Conservation (phyloP, 2,113 vertebrate species). For the Oreochromis tanganicae region DNA sequence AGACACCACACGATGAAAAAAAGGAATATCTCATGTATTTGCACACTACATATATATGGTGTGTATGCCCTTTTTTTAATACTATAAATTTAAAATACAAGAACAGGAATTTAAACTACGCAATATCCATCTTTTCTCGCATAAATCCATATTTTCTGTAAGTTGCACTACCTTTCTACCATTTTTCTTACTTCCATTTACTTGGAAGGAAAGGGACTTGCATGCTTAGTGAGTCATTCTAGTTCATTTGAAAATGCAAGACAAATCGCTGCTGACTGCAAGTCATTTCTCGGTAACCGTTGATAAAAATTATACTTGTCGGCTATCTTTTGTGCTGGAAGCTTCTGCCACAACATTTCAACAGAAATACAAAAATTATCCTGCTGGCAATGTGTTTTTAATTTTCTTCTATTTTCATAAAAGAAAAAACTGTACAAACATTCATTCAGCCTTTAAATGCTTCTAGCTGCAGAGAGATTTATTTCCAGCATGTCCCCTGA, state of each 20-base stretch:
- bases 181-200: neutral
- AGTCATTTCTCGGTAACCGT: neutral
- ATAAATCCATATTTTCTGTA: neutral
- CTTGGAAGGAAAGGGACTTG: neutral
- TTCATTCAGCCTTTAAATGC: neutral
- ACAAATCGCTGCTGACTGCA: neutral
- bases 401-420: neutral
- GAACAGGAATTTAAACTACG: neutral
- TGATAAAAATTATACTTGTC: neutral
- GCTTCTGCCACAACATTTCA: neutral
- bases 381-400: neutral
- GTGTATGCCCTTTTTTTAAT: neutral
- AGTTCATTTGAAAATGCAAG: neutral
- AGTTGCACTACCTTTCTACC: fast-evolving
- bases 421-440: neutral
- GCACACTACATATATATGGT: neutral
- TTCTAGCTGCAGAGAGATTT: neutral
- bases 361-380: neutral
- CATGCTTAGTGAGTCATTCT: neutral
- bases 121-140: neutral
- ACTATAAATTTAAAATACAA: neutral
- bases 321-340: neutral
- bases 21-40: neutral
- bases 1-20: neutral
- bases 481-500: neutral